Base-by-base conservation (phyloP, 2,797 vertebrate species). In the Mus caroli region DNA sequence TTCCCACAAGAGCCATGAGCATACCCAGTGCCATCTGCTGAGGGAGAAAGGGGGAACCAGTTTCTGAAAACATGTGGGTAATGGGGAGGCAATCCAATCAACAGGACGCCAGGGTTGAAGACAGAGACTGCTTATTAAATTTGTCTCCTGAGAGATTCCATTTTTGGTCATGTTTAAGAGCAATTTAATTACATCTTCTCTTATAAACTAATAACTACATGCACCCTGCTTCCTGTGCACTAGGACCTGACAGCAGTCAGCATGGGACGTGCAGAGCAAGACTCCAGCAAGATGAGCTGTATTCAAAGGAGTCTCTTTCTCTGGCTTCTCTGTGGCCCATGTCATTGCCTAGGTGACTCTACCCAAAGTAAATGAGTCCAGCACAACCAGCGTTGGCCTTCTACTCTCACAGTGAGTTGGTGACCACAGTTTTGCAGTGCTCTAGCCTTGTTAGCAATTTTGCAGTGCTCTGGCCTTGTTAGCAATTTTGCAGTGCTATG, bases 91-190 rank as follows among this genome's bases (percentile, higher is more conserved):
- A 96, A 92, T 88, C 54, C 43, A 78, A 90, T 87, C 75, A 94
- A 50, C 0, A 67, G 77, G 73, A 88, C 85, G 28, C 15, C 1
- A 0, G 62, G 34, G 34, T 46, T 83, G 86, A 77, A 91, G 76
- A 93, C 75, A 78, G 87, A 93, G 84, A 91, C 76, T 58, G 60
- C 69, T 97, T 92, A 95, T 87, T 97, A 54, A 91, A 92, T 97
- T 56, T 95, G 79, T 69, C 93, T 89, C 91, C 69, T 79, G 28
- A 26, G 78, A 97, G 93, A 96, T 94, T 78, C 58, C 43, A 88
- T 91, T 76, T 88, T 52, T 12, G 85, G 78, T 88, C 73, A 78
- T 92, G 79, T 20, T 89, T 83, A 71, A 87, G 83, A 87, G 90
- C 94, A 84, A 88, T 37, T 67, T 64, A 54, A 91, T 96, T 90